Conservation (phyloP, 2,888 invertebrate genomes). For the Druceiella hillmani region DNA sequence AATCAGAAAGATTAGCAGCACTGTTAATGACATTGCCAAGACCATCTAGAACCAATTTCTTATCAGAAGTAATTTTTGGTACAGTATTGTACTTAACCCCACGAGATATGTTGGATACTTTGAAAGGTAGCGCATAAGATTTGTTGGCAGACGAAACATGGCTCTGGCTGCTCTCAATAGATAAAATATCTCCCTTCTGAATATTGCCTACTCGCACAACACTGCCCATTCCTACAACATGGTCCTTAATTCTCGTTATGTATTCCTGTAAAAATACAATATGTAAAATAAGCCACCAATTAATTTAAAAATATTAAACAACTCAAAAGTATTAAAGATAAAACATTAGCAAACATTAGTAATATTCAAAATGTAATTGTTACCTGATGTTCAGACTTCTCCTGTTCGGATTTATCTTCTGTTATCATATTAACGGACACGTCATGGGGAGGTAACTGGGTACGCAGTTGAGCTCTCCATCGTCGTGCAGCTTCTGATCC, state of each 20-base stretch:
- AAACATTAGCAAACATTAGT: no score
- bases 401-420: no score
- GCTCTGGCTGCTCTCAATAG: slow-evolving; percentile 41
- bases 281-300: background rate
- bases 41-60: slow-evolving; percentile 44
- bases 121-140: slow-evolving; percentile 46
- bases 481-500: slow-evolving; percentile 75
- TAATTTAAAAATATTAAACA: slow-evolving; percentile 4
- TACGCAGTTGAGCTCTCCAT: slow-evolving; percentile 74
- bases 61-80: slow-evolving; percentile 47
- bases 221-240: slow-evolving; percentile 69
- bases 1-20: slow-evolving; percentile 45
- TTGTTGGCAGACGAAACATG: slow-evolving; percentile 35
- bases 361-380: slow-evolving; percentile 18
- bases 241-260: slow-evolving; percentile 56
- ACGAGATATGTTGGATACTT: slow-evolving; percentile 44
- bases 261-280: slow-evolving; percentile 37
- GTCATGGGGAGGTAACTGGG: slow-evolving; percentile 81
- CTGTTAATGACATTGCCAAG: slow-evolving; percentile 49
- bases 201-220: slow-evolving; percentile 57
- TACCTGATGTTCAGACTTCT: slow-evolving; percentile 45
- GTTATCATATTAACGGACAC: slow-evolving; percentile 55
- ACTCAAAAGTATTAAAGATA: background rate
- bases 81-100: slow-evolving; percentile 48
- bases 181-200: slow-evolving; percentile 43